phyloP scores from a whole-genome alignment of 2,113 vertebrate species.

The Laticauda colubrina region DNA sequence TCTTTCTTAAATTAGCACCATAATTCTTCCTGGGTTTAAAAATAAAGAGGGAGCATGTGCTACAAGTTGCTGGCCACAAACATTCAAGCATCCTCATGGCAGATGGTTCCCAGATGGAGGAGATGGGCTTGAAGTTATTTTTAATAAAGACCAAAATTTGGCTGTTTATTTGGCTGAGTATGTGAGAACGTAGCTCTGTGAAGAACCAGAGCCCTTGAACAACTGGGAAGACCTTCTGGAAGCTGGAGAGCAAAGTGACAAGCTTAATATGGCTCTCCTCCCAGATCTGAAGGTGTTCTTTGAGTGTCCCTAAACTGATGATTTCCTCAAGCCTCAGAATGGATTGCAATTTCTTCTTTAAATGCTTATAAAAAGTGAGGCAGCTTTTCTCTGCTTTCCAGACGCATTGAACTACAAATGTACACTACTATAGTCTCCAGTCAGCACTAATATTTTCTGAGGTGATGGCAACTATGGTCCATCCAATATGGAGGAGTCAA shows the following conservation, averaged over 20 bases:
- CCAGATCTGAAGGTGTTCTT: not conserved
- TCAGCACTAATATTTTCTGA: not conserved
- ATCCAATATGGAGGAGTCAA: not conserved
- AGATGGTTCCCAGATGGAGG: conserved; percentile 9
- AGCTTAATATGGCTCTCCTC: not conserved
- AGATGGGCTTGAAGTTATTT: conserved; percentile 11
- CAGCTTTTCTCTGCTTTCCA: not conserved
- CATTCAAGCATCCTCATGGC: not conserved
- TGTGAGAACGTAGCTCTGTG: not conserved
- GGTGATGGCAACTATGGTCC: not conserved
- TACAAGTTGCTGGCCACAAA: not conserved
- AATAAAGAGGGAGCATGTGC: conserved; percentile 15
- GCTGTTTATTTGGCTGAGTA: not conserved
- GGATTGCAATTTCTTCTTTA: not conserved
- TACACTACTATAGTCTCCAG: not conserved
- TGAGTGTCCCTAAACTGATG: not conserved
- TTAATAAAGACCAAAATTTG: conserved; percentile 16
- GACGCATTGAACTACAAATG: not conserved
- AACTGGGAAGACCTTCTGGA: not conserved
- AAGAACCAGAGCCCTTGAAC: not conserved
- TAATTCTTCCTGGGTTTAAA: conserved; percentile 25
- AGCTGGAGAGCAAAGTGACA: not conserved
- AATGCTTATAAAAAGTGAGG: not conserved
- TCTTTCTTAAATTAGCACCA: conserved; percentile 25
- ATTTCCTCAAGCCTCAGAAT: not conserved